These are phyloP conservation scores for Sylvia atricapilla DNA, from an alignment of 2,113 vertebrate genomes.

Conservation along the genomic window DNA sequence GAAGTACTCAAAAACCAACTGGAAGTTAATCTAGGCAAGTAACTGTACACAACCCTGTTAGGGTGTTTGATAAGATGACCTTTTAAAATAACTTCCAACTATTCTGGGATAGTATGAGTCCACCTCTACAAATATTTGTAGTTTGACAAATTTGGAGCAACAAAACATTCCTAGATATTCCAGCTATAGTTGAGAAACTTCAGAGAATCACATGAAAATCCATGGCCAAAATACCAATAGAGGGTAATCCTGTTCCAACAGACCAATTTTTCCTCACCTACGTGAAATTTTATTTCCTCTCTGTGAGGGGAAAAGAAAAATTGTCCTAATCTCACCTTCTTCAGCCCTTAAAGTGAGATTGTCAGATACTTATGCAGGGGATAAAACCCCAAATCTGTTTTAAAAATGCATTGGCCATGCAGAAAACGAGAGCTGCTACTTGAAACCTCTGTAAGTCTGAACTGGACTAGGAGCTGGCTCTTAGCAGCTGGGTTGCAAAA, in stretches of 20 bases:
- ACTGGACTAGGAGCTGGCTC: neutral
- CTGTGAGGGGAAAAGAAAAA: rapidly evolving
- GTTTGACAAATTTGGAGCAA: neutral
- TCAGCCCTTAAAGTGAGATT: neutral
- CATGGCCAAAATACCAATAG: neutral
- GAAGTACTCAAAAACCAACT: neutral
- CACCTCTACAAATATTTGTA: neutral
- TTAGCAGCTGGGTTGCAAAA: neutral
- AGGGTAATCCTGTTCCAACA: neutral
- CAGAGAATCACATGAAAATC: neutral
- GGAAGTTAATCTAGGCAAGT: neutral
- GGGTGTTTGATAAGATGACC: neutral
- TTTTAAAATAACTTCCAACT: neutral
- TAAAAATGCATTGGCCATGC: neutral
- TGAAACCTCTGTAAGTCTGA: neutral
- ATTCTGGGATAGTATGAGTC: neutral
- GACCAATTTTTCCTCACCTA: rapidly evolving
- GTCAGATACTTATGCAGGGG: neutral
- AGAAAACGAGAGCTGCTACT: neutral
- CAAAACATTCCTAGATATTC: neutral
- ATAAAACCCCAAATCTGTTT: neutral
- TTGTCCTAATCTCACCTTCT: neutral
- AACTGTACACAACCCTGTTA: neutral
- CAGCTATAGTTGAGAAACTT: neutral
- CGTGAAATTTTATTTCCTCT: neutral